Evolutionary conservation across 2,113 vertebrate species (phyloP), one percentile per base, ranked within the genome.

Genomic region (Sciurus niger): DNA sequence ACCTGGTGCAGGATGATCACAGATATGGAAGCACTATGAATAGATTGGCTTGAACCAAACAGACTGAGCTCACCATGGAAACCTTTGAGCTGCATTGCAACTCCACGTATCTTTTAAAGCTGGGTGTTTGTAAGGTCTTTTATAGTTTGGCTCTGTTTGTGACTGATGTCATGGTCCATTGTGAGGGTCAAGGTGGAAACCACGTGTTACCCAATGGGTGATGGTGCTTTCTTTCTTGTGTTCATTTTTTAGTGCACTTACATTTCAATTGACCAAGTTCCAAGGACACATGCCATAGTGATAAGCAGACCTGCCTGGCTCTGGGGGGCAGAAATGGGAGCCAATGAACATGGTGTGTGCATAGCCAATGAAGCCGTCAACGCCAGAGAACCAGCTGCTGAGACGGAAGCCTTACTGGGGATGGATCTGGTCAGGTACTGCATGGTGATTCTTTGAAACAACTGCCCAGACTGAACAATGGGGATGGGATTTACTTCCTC

Each of bases 241-340:
- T 95, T 96, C 60, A 17, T 93, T 84, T 84, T 90, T 63, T 86
- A 99, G 99, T 99, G 99, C 84, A 99, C 99, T 0, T 99, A 99
- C 2, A 98, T 99, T 87, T 98, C 98, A 89, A 97, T 99, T 10
- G 97, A 98, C 93, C 99, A 99, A 97, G 99, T 97, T 65, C 97
- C 80, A 0, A 98, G 95, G 97, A 99, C 99, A 25, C 98, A 99
- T 5, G 98, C 99, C 30, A 93, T 99, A 2, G 97, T 98, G 89
- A 98, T 99, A 84, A 99, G 98, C 98, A 98, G 98, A 96, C 99
- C 99, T 9, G 98, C 99, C 65, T 99, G 99, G 99, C 98, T 99
- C 1, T 99, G 99, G 99, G 99, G 99, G 18, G 99, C 99, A 94
- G 99, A 99, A 95, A 99, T 99, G 99, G 99, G 99, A 96, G 99